phyloP scores from a whole-genome alignment of 2,113 vertebrate species.

The Panthera tigris region DNA sequence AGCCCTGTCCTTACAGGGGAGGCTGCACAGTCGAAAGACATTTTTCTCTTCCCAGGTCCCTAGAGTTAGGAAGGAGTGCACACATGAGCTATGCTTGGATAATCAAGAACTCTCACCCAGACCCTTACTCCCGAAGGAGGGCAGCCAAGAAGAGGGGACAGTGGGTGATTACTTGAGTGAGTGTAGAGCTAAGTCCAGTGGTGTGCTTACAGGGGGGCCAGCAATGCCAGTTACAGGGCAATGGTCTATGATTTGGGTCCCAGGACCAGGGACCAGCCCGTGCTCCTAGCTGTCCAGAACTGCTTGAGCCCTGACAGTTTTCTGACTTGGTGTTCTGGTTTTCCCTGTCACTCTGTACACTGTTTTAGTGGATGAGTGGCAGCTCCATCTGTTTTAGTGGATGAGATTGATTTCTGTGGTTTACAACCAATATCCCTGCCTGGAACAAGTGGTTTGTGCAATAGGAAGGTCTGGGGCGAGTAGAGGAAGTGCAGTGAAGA shows the following conservation, averaged over 20 bases:
- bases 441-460: background rate
- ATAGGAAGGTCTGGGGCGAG: background rate
- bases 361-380: background rate
- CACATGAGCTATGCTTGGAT: background rate
- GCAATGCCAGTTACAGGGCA: too few species aligned
- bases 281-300: background rate
- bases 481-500: background rate
- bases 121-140: background rate
- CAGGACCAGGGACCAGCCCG: background rate
- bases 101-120: background rate
- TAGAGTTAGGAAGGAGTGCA: background rate
- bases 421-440: background rate
- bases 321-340: background rate
- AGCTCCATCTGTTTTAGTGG: too few species aligned
- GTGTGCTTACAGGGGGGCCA: background rate
- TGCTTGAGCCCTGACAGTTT: background rate
- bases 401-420: background rate
- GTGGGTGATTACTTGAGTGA: background rate
- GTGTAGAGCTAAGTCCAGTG: background rate
- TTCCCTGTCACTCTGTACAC: background rate
- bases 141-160: background rate
- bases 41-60: background rate
- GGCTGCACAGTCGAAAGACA: background rate
- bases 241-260: background rate
- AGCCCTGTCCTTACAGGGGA: accelerated